Evolutionary conservation across 2,113 vertebrate genomes (phyloP), one percentile per base, ranked within the genome.

Genomic region (Nanorana parkeri): DNA sequence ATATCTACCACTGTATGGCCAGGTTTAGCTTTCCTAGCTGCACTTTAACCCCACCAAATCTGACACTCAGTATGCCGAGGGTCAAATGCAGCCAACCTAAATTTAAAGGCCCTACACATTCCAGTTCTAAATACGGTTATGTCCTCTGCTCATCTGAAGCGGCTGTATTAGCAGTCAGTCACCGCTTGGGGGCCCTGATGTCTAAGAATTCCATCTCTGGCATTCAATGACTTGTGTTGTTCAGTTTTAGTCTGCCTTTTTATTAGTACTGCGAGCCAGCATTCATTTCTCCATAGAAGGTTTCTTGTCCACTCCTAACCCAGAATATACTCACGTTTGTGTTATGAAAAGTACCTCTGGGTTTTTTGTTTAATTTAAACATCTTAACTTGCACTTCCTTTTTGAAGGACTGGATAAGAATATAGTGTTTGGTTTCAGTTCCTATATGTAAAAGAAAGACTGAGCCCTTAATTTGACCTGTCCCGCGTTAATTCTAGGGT

Each of bases 341-440:
- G 36, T 60, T 78, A 3, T 36, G n/a, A 68, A 78, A 78, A 78
- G 28, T 78, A 68, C 77, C 77, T 68, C 24, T 36, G 28, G 24
- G 29, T 78, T 68, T 73, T 58, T n/a, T 21, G 20, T 47, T 47
- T 47, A 47, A 56, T 77, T 65, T 54, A 24, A 32, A 54, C 36
- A 52, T 26, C 61, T 4, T 20, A 1, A 63, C 36, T 66, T 78
- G 11, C 47, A 78, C 65, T 78, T 78, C 77, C 77, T 68, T 68
- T 68, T 78, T 23, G 20, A 7, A 20, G 23, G 28, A 17, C n/a
- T 78, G 17, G 26, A 21, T 68, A 15, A 23, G 28, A 56, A 55
- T 28, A 28, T 52, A 28, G 4, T 29, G 47, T 56, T 78, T 58
- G 20, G 77, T 78, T 78, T 78, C 77, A 68, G 77, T 78, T 78